Evolutionary conservation across 1,140 invertebrate species (phyloP).

Genomic region (Copidosoma floridanum): DNA sequence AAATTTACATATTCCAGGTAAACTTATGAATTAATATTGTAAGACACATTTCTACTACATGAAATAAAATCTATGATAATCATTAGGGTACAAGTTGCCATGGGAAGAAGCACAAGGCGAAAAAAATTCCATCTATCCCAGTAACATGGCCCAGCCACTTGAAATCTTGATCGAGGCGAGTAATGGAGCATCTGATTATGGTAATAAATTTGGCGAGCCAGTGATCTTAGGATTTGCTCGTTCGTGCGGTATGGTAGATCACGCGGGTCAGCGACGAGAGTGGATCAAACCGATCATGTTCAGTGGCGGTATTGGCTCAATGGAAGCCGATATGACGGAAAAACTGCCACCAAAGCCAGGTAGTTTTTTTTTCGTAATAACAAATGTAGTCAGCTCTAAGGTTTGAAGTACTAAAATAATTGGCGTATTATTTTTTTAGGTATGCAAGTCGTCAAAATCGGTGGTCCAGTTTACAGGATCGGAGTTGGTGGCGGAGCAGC

Average conservation of each 20-base stretch:
- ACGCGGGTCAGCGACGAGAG: conserved; percentile 73
- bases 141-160: conserved; percentile 85
- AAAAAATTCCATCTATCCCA: conserved; percentile 70
- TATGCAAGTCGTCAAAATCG: conserved; percentile 90
- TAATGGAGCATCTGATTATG: conserved; percentile 98
- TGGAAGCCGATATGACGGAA: conserved; percentile 76
- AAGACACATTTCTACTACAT: no score
- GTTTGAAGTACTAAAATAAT: no score
- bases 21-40: no score
- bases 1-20: conserved; percentile 86
- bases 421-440: conserved; percentile 55
- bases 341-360: conserved; percentile 73
- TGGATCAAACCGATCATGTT: conserved; percentile 99
- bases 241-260: conserved; percentile 80
- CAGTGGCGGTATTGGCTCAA: conserved; percentile 89
- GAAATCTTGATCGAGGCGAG: conserved; percentile 91
- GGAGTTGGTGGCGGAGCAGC: conserved; percentile 96
- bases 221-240: conserved; percentile 87
- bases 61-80: conserved; percentile 9
- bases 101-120: conserved; percentile 73
- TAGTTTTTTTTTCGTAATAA: conserved; percentile 28
- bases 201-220: conserved; percentile 98
- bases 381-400: no score
- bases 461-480: conserved; percentile 94
- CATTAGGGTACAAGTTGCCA: conserved; percentile 76